Conservation (phyloP, 1,140 invertebrate species). For the Drosophila eugracilis region DNA sequence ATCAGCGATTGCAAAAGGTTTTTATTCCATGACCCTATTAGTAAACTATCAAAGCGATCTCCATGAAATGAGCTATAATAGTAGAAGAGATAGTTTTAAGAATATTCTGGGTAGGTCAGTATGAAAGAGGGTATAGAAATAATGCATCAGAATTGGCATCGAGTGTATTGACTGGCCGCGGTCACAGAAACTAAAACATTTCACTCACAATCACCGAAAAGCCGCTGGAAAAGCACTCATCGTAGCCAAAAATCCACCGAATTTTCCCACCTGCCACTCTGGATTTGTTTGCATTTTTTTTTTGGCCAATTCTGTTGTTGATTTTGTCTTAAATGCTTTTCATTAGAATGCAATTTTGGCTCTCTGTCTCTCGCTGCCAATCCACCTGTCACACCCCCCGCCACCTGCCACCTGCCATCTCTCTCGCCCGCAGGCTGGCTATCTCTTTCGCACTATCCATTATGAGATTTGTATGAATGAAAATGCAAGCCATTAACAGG, state of each 20-base stretch:
- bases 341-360: constrained; percentile 52
- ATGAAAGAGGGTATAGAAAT: too few species aligned
- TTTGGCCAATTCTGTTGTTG: constrained; percentile 53
- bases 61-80: too few species aligned
- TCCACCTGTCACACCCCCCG: neutral
- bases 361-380: neutral
- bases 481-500: constrained; percentile 35
- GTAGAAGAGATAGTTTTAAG: too few species aligned
- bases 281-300: constrained; percentile 16
- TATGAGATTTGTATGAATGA: constrained; percentile 42
- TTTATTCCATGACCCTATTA: too few species aligned
- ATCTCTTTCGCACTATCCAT: constrained; percentile 14
- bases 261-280: constrained; percentile 2
- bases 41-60: too few species aligned
- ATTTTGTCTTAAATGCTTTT: constrained; percentile 68
- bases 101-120: too few species aligned
- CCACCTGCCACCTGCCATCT: too few species aligned
- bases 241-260: neutral
- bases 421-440: neutral
- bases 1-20: too few species aligned
- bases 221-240: neutral
- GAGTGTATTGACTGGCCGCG: neutral
- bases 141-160: neutral
- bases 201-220: neutral
- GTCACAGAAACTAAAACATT: neutral